These are phyloP conservation scores for Caenorhabditis sp. DNA, from an alignment of 2,888 invertebrate species.

Conservation along the genomic window DNA sequence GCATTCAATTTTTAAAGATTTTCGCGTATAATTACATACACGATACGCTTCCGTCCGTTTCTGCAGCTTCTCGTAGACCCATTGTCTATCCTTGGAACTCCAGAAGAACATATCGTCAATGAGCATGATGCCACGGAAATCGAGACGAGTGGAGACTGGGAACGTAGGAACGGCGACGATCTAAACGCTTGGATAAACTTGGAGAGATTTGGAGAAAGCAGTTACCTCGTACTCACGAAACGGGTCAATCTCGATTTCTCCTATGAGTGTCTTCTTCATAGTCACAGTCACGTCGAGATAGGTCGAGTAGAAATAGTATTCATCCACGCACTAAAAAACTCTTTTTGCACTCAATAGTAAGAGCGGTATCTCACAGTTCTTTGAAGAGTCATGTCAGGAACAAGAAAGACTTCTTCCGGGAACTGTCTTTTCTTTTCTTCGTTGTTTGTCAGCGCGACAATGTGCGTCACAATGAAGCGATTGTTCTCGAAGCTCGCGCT, in stretches of 20 bases:
- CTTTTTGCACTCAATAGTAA: no score
- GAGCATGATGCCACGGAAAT: slow-evolving; percentile 13
- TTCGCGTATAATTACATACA: background rate
- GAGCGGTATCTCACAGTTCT: background rate
- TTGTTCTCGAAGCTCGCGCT: slow-evolving; percentile 21
- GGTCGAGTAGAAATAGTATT: slow-evolving; percentile 8
- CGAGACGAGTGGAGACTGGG: background rate
- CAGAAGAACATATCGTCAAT: background rate
- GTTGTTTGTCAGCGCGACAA: slow-evolving; percentile 15
- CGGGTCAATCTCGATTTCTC: background rate
- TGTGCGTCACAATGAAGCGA: background rate
- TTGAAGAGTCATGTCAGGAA: background rate
- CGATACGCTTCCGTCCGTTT: background rate
- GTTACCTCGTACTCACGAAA: slow-evolving; percentile 5
- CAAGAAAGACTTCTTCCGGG: slow-evolving; percentile 25
- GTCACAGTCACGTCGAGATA: background rate
- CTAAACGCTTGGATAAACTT: background rate
- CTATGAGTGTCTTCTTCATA: slow-evolving; percentile 2
- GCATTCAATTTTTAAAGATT: no score
- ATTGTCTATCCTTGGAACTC: slow-evolving; percentile 17
- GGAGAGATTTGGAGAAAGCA: background rate
- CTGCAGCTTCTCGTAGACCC: slow-evolving; percentile 16
- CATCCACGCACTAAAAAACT: no score
- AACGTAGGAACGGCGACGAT: slow-evolving; percentile 27
- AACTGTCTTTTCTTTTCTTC: slow-evolving; percentile 16